Evolutionary conservation across 2,113 vertebrate genomes (phyloP).

Genomic region (Apteryx mantelli): DNA sequence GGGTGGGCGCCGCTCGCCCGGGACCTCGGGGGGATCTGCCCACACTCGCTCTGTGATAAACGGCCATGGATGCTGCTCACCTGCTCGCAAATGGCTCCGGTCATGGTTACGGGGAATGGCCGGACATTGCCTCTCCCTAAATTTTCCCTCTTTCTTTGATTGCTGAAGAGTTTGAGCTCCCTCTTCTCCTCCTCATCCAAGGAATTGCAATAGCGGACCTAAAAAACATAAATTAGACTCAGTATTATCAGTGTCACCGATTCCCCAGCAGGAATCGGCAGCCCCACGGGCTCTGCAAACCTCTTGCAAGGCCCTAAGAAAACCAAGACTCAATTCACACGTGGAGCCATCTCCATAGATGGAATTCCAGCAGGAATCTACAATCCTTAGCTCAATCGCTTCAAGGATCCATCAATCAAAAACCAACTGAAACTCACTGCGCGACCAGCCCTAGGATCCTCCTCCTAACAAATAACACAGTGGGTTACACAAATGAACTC

Average conservation of each 20-base stretch:
- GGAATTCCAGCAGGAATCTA: not conserved
- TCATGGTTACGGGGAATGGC: conserved; percentile 97
- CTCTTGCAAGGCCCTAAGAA: not conserved
- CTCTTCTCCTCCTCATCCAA: conserved; percentile 97
- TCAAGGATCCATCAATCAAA: not conserved
- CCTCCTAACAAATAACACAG: not conserved
- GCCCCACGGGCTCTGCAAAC: not conserved
- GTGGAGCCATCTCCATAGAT: not conserved
- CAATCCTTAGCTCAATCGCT: too few species aligned
- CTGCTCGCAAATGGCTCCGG: conserved; percentile 96
- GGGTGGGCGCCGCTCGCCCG: too few species aligned
- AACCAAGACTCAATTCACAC: not conserved
- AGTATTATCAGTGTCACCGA: not conserved
- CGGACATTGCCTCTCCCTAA: conserved; percentile 94
- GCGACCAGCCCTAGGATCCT: not conserved
- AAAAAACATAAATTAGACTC: not conserved
- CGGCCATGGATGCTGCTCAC: conserved; percentile 66
- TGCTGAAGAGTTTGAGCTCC: conserved; percentile 97
- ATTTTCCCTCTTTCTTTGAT: conserved; percentile 95
- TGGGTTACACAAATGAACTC: not conserved
- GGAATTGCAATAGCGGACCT: conserved; percentile 96
- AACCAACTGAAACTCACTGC: not conserved
- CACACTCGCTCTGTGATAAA: too few species aligned
- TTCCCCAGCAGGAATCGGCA: rapidly evolving
- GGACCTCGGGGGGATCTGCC: not conserved